Percentiles rank a stretch among this genome's conserved stretches.
Evolutionary conservation across 2,888 invertebrate genomes (phyloP).

Genomic region (Diarsia dahlii): DNA sequence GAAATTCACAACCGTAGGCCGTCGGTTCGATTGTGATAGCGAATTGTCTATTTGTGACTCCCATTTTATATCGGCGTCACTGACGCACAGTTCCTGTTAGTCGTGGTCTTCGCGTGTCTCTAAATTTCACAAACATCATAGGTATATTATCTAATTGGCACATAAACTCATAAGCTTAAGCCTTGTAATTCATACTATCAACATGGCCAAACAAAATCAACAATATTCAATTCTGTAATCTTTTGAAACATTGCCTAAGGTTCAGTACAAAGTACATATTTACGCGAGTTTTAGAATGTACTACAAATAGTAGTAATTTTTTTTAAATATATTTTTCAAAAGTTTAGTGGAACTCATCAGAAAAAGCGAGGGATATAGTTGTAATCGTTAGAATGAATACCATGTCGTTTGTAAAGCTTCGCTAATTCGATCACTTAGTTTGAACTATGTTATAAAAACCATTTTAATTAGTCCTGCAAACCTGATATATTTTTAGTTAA

Average conservation of each 20-base stretch:
- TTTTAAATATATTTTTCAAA: not conserved
- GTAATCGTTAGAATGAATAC: not conserved
- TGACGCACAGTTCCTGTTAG: constrained; percentile 47
- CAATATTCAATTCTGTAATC: constrained; percentile 3
- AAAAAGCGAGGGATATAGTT: constrained; percentile 1
- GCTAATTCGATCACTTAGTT: not conserved
- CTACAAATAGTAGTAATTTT: not conserved
- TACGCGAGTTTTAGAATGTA: not conserved
- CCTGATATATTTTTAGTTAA: not conserved
- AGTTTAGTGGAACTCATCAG: not conserved
- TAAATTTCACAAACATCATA: not conserved
- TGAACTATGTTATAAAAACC: not conserved
- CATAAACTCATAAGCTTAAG: not conserved
- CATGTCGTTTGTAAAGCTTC: constrained; percentile 1
- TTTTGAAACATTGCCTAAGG: not conserved
- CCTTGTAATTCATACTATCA: not conserved
- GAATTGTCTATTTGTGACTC: constrained; percentile 62
- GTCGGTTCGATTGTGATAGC: constrained; percentile 75
- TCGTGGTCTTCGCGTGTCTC: not conserved
- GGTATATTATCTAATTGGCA: not conserved
- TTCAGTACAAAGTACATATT: not conserved
- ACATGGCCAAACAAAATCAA: constrained; percentile 5
- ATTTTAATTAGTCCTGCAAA: not conserved
- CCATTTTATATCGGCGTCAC: constrained; percentile 28
- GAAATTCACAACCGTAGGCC: constrained; percentile 65